A percentile compares a stretch with the other conserved stretches of the same genome.
Evolutionary conservation across 2,888 invertebrate species (phyloP).

Genomic region (Pyrrhosoma nymphula): DNA sequence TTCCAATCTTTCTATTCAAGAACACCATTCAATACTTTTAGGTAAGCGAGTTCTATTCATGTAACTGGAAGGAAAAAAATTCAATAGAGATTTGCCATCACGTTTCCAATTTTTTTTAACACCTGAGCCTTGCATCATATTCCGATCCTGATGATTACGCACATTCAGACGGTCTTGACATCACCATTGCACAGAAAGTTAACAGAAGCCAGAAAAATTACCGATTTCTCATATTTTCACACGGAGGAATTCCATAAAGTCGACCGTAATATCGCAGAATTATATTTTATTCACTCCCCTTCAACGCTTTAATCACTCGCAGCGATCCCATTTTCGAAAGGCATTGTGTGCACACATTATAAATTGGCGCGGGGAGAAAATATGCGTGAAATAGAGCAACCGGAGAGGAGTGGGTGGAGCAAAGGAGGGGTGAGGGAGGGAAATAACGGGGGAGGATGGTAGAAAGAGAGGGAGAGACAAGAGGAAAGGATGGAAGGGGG

Average conservation of each 20-base stretch:
- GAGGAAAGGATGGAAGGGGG: no score
- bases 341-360: slow-evolving; percentile 9
- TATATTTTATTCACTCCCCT: neutral
- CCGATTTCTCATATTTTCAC: neutral
- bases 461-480: neutral
- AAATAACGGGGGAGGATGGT: neutral
- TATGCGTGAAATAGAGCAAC: neutral
- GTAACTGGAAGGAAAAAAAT: neutral
- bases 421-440: neutral
- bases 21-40: neutral
- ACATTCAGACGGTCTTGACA: neutral
- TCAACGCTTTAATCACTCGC: neutral
- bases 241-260: neutral
- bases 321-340: neutral
- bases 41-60: neutral
- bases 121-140: neutral
- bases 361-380: neutral
- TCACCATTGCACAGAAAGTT: neutral
- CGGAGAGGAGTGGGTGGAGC: neutral
- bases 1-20: neutral
- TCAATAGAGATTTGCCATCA: neutral
- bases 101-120: neutral
- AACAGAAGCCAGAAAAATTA: neutral
- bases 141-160: neutral
- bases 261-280: neutral